Evolutionary conservation across 1,140 invertebrate genomes (phyloP).

Genomic region (Platyura marginata): DNA sequence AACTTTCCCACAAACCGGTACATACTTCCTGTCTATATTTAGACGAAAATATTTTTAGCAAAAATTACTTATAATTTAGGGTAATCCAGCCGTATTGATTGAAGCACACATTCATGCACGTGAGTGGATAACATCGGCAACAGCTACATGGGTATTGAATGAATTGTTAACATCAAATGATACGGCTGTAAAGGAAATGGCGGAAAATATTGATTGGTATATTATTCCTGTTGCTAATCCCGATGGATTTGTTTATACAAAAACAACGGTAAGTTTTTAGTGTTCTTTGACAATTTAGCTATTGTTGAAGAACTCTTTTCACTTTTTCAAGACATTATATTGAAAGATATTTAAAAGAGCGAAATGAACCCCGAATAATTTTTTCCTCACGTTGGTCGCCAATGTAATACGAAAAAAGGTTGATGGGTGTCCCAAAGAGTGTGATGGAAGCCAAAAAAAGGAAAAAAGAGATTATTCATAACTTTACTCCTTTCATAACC

Average conservation of each 20-base stretch:
- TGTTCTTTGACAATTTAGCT: too few species aligned
- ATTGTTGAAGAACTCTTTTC: too few species aligned
- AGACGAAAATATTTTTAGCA: background rate
- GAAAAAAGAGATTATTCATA: too few species aligned
- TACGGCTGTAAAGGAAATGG: constrained; percentile 17
- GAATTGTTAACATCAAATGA: constrained; percentile 22
- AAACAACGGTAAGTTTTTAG: too few species aligned
- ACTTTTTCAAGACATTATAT: too few species aligned
- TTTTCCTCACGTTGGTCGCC: too few species aligned
- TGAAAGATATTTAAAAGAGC: too few species aligned
- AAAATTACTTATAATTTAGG: constrained; percentile 4
- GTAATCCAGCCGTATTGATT: constrained; percentile 30
- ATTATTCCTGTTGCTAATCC: constrained; percentile 51
- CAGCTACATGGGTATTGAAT: constrained; percentile 30
- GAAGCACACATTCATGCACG: constrained; percentile 32
- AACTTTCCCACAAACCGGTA: constrained; percentile 30
- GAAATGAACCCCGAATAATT: too few species aligned
- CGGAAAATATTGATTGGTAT: constrained; percentile 35
- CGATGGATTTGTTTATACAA: constrained; percentile 51
- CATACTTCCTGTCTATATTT: background rate
- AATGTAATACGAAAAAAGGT: too few species aligned
- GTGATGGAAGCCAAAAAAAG: too few species aligned
- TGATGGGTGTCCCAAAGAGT: too few species aligned
- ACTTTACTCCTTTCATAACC: too few species aligned
- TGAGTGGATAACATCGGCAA: constrained; percentile 37